These are phyloP conservation scores for Ariopsis seemanni DNA, from an alignment of 2,113 vertebrate genomes.

Conservation along the genomic window DNA sequence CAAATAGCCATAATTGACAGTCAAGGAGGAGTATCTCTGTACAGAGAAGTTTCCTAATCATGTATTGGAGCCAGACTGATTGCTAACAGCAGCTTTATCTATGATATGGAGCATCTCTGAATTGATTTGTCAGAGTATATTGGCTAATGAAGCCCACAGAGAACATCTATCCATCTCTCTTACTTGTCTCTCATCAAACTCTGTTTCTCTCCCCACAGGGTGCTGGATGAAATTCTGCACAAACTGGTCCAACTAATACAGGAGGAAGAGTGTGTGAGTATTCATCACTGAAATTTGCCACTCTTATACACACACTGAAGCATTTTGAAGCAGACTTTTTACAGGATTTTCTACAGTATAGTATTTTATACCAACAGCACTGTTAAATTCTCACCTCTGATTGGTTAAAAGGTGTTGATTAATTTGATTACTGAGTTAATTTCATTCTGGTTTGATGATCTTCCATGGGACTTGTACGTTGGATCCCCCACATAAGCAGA, in stretches of 20 bases:
- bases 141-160: not conserved
- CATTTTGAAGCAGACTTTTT: not conserved
- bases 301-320: conserved; percentile 7
- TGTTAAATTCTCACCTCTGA: not conserved
- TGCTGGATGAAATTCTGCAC: conserved; percentile 85
- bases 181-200: not conserved
- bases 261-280: conserved; percentile 92
- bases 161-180: conserved; percentile 1
- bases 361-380: not conserved
- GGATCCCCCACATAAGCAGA: too few relatives aligned
- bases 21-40: not conserved
- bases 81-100: not conserved
- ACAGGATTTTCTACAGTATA: too few relatives aligned
- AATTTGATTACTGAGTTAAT: not conserved
- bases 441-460: not conserved
- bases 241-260: conserved; percentile 88
- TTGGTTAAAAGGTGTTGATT: not conserved
- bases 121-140: not conserved
- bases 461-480: not conserved
- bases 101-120: not conserved
- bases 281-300: not conserved
- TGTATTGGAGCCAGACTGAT: not conserved
- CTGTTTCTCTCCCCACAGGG: conserved; percentile 68
- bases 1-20: not conserved
- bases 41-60: not conserved